A percentile compares a stretch with the other conserved stretches of the same genome.
Conservation (phyloP, 1,140 invertebrate species). For the Nixonia krombeini region DNA sequence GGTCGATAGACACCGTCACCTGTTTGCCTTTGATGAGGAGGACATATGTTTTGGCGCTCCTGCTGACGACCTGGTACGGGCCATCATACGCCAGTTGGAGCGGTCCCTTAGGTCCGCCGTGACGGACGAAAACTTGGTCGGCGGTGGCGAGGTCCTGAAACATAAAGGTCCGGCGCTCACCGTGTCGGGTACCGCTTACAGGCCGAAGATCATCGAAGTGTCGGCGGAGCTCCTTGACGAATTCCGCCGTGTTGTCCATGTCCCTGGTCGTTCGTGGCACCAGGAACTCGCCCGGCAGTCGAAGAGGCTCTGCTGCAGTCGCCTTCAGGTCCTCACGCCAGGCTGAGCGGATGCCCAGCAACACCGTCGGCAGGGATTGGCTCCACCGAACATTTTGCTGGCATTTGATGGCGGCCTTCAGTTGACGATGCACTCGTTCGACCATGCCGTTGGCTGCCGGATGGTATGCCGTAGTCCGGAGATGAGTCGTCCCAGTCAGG, state of each 20-base stretch:
- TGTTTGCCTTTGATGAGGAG: too few relatives aligned
- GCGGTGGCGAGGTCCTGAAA: too few relatives aligned
- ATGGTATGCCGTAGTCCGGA: conserved; percentile 11
- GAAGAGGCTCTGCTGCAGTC: neutral
- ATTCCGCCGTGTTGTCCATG: conserved; percentile 1
- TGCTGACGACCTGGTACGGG: too few relatives aligned
- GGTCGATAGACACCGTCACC: too few relatives aligned
- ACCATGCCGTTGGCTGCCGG: conserved; percentile 16
- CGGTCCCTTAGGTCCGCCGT: too few relatives aligned
- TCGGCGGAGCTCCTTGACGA: neutral
- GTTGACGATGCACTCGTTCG: conserved; percentile 12
- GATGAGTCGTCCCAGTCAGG: conserved; percentile 1
- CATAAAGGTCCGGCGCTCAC: too few relatives aligned
- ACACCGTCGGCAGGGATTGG: neutral
- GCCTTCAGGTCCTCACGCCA: too few relatives aligned
- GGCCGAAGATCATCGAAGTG: neutral
- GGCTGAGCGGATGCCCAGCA: conserved; percentile 3
- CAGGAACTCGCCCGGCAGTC: conserved; percentile 4
- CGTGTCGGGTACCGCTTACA: conserved; percentile 1
- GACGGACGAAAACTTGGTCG: too few relatives aligned
- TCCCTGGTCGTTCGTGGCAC: too few relatives aligned
- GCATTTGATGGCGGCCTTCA: too few relatives aligned
- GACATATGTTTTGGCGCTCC: too few relatives aligned
- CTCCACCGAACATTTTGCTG: conserved; percentile 4
- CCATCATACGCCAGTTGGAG: too few relatives aligned